Percentiles rank a stretch among this genome's conserved stretches.
phyloP scores from a whole-genome alignment of 2,797 vertebrate species.

The Holocentrus rufus region DNA sequence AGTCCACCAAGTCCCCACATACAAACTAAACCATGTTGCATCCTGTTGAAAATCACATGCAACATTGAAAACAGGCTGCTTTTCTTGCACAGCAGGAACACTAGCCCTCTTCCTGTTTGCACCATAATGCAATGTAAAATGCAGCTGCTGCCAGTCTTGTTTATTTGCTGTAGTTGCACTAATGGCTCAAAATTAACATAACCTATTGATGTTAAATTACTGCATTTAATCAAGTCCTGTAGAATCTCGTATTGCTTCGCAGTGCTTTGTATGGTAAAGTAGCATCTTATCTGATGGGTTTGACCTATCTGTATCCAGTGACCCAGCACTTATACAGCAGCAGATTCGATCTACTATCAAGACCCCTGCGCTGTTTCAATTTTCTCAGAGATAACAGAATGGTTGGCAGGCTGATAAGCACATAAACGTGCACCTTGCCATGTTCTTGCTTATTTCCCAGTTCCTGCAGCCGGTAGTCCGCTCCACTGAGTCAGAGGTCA shows the following conservation, averaged over 20 bases:
- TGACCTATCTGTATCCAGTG: slow-evolving; percentile 39
- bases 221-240: slow-evolving; percentile 6
- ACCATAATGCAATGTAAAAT: neutral
- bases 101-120: neutral
- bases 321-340: slow-evolving; percentile 23
- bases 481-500: too few species aligned
- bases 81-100: too few species aligned
- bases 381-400: slow-evolving; percentile 18
- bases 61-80: too few species aligned
- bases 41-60: too few species aligned
- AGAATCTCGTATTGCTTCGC: neutral
- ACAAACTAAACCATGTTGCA: too few species aligned
- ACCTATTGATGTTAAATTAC: slow-evolving; percentile 31
- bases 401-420: slow-evolving; percentile 4
- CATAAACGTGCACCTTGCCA: neutral
- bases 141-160: neutral
- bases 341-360: slow-evolving; percentile 27
- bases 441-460: too few species aligned
- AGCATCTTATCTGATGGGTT: slow-evolving; percentile 34
- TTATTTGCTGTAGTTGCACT: neutral
- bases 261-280: slow-evolving; percentile 6
- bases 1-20: too few species aligned
- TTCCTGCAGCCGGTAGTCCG: too few species aligned
- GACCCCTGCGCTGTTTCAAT: slow-evolving; percentile 12
- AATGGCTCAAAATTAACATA: slow-evolving; percentile 23